Base-by-base conservation (phyloP, 2,888 invertebrate genomes). In the Helicoverpa assulta region DNA sequence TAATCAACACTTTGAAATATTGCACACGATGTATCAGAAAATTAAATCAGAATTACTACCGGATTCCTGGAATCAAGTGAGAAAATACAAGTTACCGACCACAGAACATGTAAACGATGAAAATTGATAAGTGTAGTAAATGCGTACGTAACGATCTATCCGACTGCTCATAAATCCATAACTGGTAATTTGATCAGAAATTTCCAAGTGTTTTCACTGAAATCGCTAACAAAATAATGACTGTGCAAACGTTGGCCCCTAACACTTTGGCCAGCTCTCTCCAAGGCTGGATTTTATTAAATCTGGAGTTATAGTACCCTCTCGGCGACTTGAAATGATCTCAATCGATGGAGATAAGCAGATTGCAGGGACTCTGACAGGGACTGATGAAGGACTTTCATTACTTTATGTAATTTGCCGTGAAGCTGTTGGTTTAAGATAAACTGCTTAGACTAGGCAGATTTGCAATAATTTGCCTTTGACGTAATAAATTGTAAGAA, bases 221-320 rank as follows among this genome's bases (percentile, higher is more conserved):
- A 92, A 90, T 90, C 87, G 86, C 90, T 90, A 92, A 92, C 92
- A 91, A 89, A 92, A 91, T 92, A 93, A 93, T 91, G 90, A 93
- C 89, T 88, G 87, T 85, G 90, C 89, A 70, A 79, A 75, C 70
- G 77, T 88, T 82, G 81, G 84, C 82, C 86, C 87, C 88, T 86
- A 89, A 93, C 92, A 93, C 93, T 94, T 93, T 92, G 91, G 89
- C 88, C 76, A 82, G 87, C 93, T 92, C 93, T 93, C 92, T 91
- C 93, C 83, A 69, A 77, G 85, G 73, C 80, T 73, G 77, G 87
- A 86, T 89, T 94, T 92, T 93, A 94, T 93, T 94, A 92, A 93
- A 91, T 92, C 91, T 89, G 89, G 88, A 88, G 88, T 88, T 91
- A 93, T 92, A 88, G 89, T 88, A 71, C 78, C 91, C 93, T 90